Conservation (phyloP, 2,113 vertebrate species). For the mouse (Mus musculus) region GRCm39 chr19:23130501-23131000, state of each 20-base stretch:
- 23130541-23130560: no score
- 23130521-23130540: no score
- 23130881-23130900: neutral
- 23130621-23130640: no score
- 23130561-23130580: no score
- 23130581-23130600: no score
- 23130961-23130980: neutral
- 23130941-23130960: neutral
- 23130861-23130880: neutral
- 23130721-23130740: neutral
- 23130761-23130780: neutral
- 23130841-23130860: neutral
- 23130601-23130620: no score
- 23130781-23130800: neutral
- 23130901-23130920: neutral
- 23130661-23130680: neutral
- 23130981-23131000: neutral
- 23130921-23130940: neutral
- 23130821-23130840: neutral
- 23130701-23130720: neutral
- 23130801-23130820: neutral
- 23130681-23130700: neutral
- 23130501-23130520: no score
- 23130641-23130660: constrained; percentile 9
- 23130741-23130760: neutral